Evolutionary conservation across 1,140 invertebrate species (phyloP).

Genomic region (Nephila pilipes): DNA sequence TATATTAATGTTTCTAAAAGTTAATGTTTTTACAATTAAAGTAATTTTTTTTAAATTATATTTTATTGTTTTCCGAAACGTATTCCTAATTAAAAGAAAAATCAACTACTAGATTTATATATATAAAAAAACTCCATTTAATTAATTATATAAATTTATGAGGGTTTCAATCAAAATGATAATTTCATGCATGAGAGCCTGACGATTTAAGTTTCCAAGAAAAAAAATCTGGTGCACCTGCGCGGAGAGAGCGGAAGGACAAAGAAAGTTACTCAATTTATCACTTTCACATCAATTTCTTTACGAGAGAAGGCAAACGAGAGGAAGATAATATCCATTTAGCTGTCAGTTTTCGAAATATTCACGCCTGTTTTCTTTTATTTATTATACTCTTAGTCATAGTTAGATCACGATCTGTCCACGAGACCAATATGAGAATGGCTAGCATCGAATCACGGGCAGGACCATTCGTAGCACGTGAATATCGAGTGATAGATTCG

Average conservation of each 20-base stretch:
- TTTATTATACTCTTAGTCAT: not conserved
- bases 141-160: too few species aligned
- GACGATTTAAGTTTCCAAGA: not conserved
- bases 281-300: not conserved
- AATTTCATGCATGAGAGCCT: not conserved
- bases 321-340: not conserved
- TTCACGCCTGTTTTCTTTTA: not conserved
- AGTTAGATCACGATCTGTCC: not conserved
- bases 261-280: not conserved
- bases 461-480: not conserved
- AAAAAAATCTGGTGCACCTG: not conserved
- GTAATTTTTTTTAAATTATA: too few species aligned
- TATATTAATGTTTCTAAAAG: too few species aligned
- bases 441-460: not conserved
- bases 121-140: too few species aligned
- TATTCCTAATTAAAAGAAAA: too few species aligned
- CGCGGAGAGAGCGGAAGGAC: not conserved
- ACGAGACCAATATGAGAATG: constrained; percentile 9
- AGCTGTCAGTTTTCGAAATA: constrained; percentile 25
- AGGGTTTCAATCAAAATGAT: not conserved
- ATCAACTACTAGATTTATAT: too few species aligned
- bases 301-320: not conserved
- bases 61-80: too few species aligned
- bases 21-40: too few species aligned
- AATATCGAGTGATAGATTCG: not conserved